Percentiles rank a stretch among this genome's conserved stretches.
phyloP scores from a whole-genome alignment of 1,140 invertebrate species.

The Sinella curviseta region DNA sequence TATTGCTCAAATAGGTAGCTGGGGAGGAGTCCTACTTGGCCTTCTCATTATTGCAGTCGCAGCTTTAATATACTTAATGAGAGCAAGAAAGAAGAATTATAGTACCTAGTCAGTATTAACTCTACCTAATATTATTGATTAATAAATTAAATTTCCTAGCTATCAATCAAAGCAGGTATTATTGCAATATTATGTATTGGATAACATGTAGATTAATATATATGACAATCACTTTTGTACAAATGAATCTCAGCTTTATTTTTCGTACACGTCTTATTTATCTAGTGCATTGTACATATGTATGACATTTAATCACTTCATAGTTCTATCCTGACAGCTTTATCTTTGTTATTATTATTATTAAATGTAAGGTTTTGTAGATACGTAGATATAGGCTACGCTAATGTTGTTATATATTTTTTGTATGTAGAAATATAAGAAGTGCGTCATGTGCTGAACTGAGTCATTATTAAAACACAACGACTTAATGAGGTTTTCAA shows the following conservation, averaged over 20 bases:
- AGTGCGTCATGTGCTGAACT: no score
- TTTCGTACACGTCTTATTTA: no score
- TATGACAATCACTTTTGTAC: no score
- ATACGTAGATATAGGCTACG: neutral
- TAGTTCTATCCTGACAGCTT: neutral
- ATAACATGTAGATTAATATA: no score
- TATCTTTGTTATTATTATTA: neutral
- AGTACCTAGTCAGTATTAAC: constrained; percentile 17
- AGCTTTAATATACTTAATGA: constrained; percentile 27
- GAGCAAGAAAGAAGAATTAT: constrained; percentile 38
- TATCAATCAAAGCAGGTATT: neutral
- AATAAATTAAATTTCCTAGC: neutral
- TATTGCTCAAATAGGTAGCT: constrained; percentile 14
- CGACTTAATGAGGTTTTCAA: no score
- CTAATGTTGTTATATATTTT: no score
- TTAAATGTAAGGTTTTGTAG: neutral
- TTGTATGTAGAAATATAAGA: no score
- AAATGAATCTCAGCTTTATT: neutral
- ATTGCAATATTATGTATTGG: neutral
- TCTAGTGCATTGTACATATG: no score
- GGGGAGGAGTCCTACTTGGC: constrained; percentile 17
- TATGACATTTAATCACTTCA: neutral
- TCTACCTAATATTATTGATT: no score
- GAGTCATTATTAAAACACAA: no score
- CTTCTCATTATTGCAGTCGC: constrained; percentile 21